A percentile compares a stretch with the other conserved stretches of the same genome.
These are phyloP conservation scores for Lymantria dispar DNA, from an alignment of 2,888 invertebrate species.

Conservation along the genomic window DNA sequence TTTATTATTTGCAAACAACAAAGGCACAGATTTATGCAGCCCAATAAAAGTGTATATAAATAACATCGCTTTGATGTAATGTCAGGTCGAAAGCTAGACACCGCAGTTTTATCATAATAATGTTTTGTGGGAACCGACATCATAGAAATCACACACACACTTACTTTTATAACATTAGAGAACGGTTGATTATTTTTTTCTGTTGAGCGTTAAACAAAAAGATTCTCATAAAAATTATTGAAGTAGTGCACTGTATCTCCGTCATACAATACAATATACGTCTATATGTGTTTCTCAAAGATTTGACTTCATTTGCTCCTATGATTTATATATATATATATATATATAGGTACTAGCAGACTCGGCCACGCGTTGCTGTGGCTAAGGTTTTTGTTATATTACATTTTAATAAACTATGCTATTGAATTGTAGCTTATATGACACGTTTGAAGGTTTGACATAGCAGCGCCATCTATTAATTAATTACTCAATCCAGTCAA, in stretches of 20 bases:
- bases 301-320: too few relatives aligned
- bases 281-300: too few relatives aligned
- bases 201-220: background rate
- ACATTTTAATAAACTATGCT: too few relatives aligned
- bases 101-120: slow-evolving; percentile 20
- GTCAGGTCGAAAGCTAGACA: slow-evolving; percentile 19
- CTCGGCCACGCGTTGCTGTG: too few relatives aligned
- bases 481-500: too few relatives aligned
- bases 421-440: too few relatives aligned
- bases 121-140: slow-evolving; percentile 25
- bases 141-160: slow-evolving; percentile 16
- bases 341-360: too few relatives aligned
- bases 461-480: too few relatives aligned
- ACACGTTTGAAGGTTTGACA: too few relatives aligned
- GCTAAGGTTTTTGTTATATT: too few relatives aligned
- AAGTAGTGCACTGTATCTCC: background rate
- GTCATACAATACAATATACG: too few relatives aligned
- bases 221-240: background rate
- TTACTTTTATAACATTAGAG: slow-evolving; percentile 15
- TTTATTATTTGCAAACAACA: slow-evolving; percentile 28
- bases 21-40: slow-evolving; percentile 24
- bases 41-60: slow-evolving; percentile 30
- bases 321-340: too few relatives aligned
- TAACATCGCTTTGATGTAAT: slow-evolving; percentile 12
- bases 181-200: background rate